Evolutionary conservation across 2,888 invertebrate genomes (phyloP), one percentile per base, ranked within the genome.

Genomic region (Drosophila borealis): DNA sequence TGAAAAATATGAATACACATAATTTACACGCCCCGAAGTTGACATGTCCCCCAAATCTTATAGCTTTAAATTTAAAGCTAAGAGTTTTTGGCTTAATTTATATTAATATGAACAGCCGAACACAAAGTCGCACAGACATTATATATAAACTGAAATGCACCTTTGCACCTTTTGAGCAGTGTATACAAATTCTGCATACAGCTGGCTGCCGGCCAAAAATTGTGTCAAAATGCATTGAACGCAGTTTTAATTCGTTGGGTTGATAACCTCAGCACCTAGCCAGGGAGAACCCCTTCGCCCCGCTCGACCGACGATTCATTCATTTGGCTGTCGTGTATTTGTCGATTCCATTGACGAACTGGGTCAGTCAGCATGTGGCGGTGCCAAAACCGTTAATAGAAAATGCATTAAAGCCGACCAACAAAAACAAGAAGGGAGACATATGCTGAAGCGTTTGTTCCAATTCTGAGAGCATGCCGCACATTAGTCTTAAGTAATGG

Each of bases 281-380:
- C 39, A 54, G 33, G 17, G 36, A 34, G 45, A 4, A 21, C 33
- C 36, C 11, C 53, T 29, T 37, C 54, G 49, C 39, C 19, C 8
- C 33, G 39, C 59, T 45, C 36, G 61, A 29, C 29, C 37, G 34
- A 1, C 36, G 37, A 51, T 36, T 41, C 46, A 46, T 46, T 33
- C 17, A 34, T 45, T 60, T 33, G 45, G n/a, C 17, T 36, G 51
- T 51, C 53, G 56, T 63, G 61, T 80, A 78, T 82, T 83, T 84
- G 87, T 88, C 73, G 67, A 88, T 84, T 84, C 89, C 78, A 78
- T 37, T 78, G 83, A 72, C 83, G 83, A 84, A 84, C 76, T 88
- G 84, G 83, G 83, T 84, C 83, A 88, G 83, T 84, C 83, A 88
- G 56, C 75, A 63, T 78, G 70, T 70, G 86, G 80, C 67, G 54